These are phyloP conservation scores for Ophonus ardosiacus DNA, from an alignment of 2,888 invertebrate species.

Conservation along the genomic window DNA sequence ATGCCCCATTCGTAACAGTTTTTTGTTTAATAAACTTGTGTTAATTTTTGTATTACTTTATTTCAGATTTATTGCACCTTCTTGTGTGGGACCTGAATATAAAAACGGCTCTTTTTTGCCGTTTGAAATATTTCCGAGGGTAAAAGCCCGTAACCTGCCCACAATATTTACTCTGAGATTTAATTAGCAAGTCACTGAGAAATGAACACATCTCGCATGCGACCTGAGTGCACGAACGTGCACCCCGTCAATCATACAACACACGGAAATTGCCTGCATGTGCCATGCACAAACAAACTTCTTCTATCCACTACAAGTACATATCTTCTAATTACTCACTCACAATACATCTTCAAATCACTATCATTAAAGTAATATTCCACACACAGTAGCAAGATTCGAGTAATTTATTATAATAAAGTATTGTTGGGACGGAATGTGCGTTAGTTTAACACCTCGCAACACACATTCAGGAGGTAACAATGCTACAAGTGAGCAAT, in stretches of 20 bases:
- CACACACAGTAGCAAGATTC: slow-evolving; percentile 22
- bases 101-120: not conserved
- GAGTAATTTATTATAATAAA: slow-evolving; percentile 40
- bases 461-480: slow-evolving; percentile 12
- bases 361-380: slow-evolving; percentile 37
- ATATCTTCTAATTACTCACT: slow-evolving; percentile 23
- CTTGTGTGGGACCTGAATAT: no score
- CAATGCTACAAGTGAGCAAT: slow-evolving; percentile 39
- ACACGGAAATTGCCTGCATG: slow-evolving; percentile 1
- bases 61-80: no score
- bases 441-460: slow-evolving; percentile 33
- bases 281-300: not conserved
- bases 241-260: slow-evolving; percentile 50
- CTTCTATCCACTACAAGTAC: not conserved
- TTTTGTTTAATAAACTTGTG: no score
- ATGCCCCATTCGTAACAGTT: no score
- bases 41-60: no score
- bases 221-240: slow-evolving; percentile 35
- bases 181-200: slow-evolving; percentile 72
- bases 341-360: slow-evolving; percentile 32
- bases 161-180: slow-evolving; percentile 69
- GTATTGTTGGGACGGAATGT: slow-evolving; percentile 12
- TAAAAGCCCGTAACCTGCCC: slow-evolving; percentile 2
- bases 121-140: slow-evolving; percentile 64
- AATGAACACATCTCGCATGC: slow-evolving; percentile 66